These are phyloP conservation scores for Stratiomys singularior DNA, from an alignment of 2,888 invertebrate species.

Conservation along the genomic window DNA sequence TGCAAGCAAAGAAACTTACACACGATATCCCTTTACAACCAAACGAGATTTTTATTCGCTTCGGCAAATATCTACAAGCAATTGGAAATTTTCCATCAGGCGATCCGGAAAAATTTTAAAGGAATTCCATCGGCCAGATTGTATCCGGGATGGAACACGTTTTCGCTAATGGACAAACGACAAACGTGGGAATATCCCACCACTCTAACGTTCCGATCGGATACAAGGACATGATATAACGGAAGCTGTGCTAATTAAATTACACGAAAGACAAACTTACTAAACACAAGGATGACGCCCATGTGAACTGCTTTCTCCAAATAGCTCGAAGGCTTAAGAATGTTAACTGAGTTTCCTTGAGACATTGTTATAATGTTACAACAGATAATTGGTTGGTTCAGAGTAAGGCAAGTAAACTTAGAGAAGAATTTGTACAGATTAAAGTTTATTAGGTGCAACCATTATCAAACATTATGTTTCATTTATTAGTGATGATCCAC, in stretches of 20 bases:
- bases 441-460: too few relatives aligned
- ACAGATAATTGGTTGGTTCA: neutral
- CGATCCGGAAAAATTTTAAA: conserved; percentile 37
- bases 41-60: conserved; percentile 34
- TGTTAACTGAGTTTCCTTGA: conserved; percentile 14
- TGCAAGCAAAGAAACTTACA: too few relatives aligned
- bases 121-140: neutral
- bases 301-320: conserved; percentile 31
- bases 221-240: neutral
- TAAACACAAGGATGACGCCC: neutral
- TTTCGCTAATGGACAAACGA: neutral
- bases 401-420: neutral
- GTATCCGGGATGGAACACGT: conserved; percentile 1
- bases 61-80: conserved; percentile 18
- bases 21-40: too few relatives aligned
- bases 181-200: neutral
- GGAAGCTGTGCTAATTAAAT: conserved; percentile 13
- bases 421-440: too few relatives aligned
- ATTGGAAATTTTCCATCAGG: conserved; percentile 39
- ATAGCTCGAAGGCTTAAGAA: neutral
- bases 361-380: neutral
- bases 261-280: conserved; percentile 4
- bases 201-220: neutral
- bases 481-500: too few relatives aligned
- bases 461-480: too few relatives aligned